Percentiles rank a stretch among this genome's conserved stretches.
Evolutionary conservation across 2,113 vertebrate genomes (phyloP).

Genomic region (Nothoprocta perdicaria): DNA sequence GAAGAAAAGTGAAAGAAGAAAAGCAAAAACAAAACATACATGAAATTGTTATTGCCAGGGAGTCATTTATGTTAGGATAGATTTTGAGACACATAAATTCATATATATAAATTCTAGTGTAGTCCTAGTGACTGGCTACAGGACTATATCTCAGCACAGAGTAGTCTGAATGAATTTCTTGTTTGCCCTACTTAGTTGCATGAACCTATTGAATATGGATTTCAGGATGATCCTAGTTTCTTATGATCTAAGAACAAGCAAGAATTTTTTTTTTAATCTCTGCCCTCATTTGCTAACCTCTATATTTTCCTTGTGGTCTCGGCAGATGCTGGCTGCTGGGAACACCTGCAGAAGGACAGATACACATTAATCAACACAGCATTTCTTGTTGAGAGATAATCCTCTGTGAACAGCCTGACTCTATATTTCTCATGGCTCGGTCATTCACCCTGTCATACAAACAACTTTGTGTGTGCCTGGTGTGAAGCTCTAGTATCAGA

Average conservation of each 20-base stretch:
- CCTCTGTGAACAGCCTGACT: background rate
- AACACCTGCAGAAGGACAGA: background rate
- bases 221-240: background rate
- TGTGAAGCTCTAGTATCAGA: background rate
- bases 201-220: background rate
- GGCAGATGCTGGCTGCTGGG: background rate
- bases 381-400: background rate
- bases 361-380: background rate
- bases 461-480: background rate
- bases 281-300: background rate
- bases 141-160: fast-evolving
- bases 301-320: no score
- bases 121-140: background rate
- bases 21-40: no score
- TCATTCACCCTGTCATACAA: background rate
- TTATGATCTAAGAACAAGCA: background rate
- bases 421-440: background rate
- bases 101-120: background rate
- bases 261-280: background rate
- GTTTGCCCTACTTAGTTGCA: background rate
- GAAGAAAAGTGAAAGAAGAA: background rate
- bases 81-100: background rate
- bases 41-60: background rate
- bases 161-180: background rate
- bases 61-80: background rate